Base-by-base conservation (phyloP, 2,113 vertebrate species). In the Brevimyrus niger region DNA sequence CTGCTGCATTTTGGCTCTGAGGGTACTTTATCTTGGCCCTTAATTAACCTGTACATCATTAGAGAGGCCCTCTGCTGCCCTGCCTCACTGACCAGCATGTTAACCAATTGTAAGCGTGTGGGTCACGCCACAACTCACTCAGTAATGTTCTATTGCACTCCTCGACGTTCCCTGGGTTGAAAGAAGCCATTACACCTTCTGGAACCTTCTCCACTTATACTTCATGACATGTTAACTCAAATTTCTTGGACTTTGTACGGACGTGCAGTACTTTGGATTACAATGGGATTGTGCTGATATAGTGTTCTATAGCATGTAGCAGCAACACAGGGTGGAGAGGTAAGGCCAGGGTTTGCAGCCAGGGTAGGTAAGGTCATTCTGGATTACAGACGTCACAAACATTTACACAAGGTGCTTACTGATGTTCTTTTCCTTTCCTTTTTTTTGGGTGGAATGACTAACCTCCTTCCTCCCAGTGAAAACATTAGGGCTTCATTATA, bases 341-440 rank as follows among this genome's bases (percentile, higher is more conserved):
- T 17, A 42, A 80, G 73, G 35, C 31, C 42, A 15, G 35, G 73
- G 73, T 38, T 19, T 69, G 11, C 35, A 19, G 73, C 31, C 73
- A 80, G 73, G 73, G 73, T 80, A 80, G 73, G 73, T 80, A 80
- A 80, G 73, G 73, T 80, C 73, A 38, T 80, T 80, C 35, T 42
- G 35, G 73, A 80, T 80, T 61, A 95, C 93, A 95, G 92, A 95
- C 95, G 94, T 95, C 95, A 94, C 94, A 98, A 98, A 99, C 98
- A 98, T 99, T 99, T 99, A 99, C 94, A 94, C 92, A 96, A 97
- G 96, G 97, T 97, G 96, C 93, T 95, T 95, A 93, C 94, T 93
- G 96, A 94, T 96, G 95, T 42, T 94, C 89, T 94, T 93, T 94
- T 95, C 94, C 95, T 94, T 93, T 96, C 95, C 95, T 93, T 93